phyloP scores from a whole-genome alignment of 2,113 vertebrate genomes.

The Tyrannus savana region DNA sequence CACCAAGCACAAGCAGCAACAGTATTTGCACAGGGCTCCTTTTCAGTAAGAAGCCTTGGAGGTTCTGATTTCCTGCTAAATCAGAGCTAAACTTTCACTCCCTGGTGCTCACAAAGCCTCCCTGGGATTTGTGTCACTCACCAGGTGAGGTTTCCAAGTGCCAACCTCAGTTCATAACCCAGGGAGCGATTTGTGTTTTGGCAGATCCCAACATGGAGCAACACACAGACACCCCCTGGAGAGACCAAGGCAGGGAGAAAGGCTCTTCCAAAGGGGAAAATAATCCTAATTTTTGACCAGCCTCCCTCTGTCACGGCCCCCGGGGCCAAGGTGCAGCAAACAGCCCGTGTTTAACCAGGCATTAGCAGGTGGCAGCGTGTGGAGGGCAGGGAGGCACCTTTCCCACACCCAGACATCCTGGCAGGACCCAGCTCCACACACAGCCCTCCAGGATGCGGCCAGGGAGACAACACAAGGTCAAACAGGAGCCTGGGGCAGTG shows the following conservation, averaged over 20 bases:
- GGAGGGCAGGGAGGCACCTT: rapidly evolving
- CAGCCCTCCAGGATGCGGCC: background rate
- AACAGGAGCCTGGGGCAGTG: background rate
- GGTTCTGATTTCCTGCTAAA: background rate
- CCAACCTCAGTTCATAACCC: rapidly evolving
- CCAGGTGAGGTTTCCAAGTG: background rate
- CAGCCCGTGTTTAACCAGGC: rapidly evolving
- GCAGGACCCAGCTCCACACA: background rate
- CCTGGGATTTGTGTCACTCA: background rate
- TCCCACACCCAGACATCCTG: background rate
- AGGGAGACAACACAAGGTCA: background rate
- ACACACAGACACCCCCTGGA: rapidly evolving
- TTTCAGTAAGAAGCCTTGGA: background rate
- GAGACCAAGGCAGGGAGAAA: background rate
- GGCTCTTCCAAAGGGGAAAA: background rate
- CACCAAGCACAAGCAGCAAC: rapidly evolving
- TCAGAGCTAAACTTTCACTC: background rate
- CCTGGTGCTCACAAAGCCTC: background rate
- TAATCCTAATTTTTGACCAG: background rate
- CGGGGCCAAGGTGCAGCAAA: background rate
- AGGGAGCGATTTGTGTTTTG: rapidly evolving
- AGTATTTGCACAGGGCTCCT: background rate
- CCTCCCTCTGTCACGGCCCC: rapidly evolving
- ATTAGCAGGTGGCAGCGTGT: background rate
- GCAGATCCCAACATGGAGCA: background rate